phyloP scores from a whole-genome alignment of 2,113 vertebrate species.

The Periophthalmodon schlosseri region DNA sequence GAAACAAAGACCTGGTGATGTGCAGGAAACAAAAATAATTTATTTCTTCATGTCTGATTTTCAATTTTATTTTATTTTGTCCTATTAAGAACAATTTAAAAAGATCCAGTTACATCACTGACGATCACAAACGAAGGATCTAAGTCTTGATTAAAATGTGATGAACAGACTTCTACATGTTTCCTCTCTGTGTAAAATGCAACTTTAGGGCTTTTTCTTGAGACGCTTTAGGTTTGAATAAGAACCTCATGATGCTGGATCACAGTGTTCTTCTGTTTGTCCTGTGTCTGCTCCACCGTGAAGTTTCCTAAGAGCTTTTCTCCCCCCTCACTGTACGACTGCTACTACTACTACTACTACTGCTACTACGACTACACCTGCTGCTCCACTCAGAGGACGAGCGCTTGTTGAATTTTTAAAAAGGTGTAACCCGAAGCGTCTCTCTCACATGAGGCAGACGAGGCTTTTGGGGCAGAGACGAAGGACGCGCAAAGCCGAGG shows the following conservation, averaged over 20 bases:
- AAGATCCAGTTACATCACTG: no score
- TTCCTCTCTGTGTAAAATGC: not conserved
- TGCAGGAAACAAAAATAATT: no score
- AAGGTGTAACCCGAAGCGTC: conserved; percentile 38
- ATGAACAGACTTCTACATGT: not conserved
- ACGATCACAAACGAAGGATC: not conserved
- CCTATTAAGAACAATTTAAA: no score
- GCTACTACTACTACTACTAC: no score
- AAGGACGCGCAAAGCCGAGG: conserved; percentile 27
- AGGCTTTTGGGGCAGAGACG: conserved; percentile 15
- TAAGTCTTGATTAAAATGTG: not conserved
- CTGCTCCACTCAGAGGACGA: conserved; percentile 28
- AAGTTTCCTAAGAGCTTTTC: conserved; percentile 17
- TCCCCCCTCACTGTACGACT: no score
- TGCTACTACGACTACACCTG: conserved; percentile 17
- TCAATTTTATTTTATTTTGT: no score
- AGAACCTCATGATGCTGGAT: not conserved
- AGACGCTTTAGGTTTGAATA: not conserved
- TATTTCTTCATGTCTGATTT: no score
- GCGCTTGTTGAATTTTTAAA: conserved; percentile 56
- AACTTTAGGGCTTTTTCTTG: not conserved
- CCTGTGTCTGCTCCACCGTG: conserved; percentile 24
- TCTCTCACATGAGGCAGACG: conserved; percentile 29
- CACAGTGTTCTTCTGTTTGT: conserved; percentile 16
- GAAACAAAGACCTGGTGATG: not conserved